Evolutionary conservation across 2,113 vertebrate genomes (phyloP).

Genomic region (Phalacrocorax carbo): DNA sequence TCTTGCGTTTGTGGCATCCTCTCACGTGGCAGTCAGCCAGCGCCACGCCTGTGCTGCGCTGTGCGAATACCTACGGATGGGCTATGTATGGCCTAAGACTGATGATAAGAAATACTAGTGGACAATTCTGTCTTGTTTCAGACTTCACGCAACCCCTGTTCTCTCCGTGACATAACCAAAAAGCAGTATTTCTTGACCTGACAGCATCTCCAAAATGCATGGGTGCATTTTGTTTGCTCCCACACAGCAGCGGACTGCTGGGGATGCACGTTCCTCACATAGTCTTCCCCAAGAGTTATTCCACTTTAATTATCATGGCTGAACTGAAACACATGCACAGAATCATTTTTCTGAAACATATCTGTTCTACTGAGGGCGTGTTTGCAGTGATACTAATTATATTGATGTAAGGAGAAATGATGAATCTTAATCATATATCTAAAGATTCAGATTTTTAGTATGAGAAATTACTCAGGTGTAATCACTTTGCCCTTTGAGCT

Average conservation of each 20-base stretch:
- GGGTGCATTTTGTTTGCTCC: background rate
- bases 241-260: background rate
- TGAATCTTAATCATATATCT: constrained; percentile 26
- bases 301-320: background rate
- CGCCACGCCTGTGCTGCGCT: background rate
- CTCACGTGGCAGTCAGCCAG: accelerated
- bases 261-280: background rate
- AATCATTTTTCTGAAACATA: background rate
- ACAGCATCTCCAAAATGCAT: background rate
- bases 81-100: background rate
- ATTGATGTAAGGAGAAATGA: background rate
- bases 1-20: background rate
- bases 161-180: background rate
- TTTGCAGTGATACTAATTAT: constrained; percentile 23
- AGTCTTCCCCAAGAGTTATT: background rate
- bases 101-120: background rate
- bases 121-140: background rate
- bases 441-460: background rate
- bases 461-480: background rate
- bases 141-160: background rate
- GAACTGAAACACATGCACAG: background rate
- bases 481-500: constrained; percentile 21
- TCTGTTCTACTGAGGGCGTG: background rate
- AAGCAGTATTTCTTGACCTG: background rate
- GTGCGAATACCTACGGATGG: accelerated